Evolutionary conservation across 2,888 invertebrate genomes (phyloP).

Genomic region (Acanthopleura granulata): DNA sequence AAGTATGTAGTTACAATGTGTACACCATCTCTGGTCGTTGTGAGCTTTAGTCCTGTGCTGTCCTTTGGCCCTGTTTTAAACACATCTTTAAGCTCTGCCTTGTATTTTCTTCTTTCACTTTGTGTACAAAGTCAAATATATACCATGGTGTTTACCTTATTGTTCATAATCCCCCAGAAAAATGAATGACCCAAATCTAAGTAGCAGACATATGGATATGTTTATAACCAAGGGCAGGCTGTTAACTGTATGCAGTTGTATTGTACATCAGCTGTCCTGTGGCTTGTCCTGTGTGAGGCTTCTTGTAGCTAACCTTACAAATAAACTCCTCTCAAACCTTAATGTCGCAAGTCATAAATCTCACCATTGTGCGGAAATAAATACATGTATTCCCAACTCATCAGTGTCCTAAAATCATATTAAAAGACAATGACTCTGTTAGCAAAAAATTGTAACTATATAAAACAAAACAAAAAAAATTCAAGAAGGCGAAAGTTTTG

Average conservation of each 20-base stretch:
- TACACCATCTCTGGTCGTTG: not conserved
- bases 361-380: no score
- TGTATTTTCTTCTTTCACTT: not conserved
- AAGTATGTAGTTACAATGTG: slow-evolving; percentile 5
- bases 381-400: no score
- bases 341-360: not conserved
- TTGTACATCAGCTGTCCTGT: not conserved
- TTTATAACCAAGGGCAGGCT: not conserved
- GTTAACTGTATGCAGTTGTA: not conserved
- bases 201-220: no score
- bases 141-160: no score
- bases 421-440: no score
- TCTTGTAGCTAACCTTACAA: slow-evolving; percentile 1
- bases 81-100: not conserved
- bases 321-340: not conserved
- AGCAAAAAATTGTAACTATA: no score
- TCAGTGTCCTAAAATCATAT: no score
- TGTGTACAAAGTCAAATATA: no score
- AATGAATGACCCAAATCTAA: no score
- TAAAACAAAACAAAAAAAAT: no score
- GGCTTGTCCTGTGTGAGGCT: not conserved
- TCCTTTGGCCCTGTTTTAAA: not conserved
- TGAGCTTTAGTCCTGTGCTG: not conserved
- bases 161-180: no score
- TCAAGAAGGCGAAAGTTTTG: no score